Percentiles rank a stretch among this genome's conserved stretches.
Evolutionary conservation across 2,113 vertebrate genomes (phyloP).

Genomic region (Neoarius graeffei): DNA sequence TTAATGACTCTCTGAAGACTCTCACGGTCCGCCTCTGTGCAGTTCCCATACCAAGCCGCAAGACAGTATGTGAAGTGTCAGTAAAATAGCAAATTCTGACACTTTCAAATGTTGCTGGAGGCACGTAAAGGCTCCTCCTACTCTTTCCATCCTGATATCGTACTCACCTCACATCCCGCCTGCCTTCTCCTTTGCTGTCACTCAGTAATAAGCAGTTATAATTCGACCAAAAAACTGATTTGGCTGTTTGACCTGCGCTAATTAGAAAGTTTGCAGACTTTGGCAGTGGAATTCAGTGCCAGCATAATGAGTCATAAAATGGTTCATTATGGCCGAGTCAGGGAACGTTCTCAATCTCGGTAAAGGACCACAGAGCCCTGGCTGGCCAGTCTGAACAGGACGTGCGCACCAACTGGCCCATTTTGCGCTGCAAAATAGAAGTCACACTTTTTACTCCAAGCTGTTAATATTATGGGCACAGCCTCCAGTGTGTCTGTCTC

Average conservation of each 20-base stretch:
- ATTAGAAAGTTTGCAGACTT: conserved; percentile 80
- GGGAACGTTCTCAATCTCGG: conserved; percentile 76
- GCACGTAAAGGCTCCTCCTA: background rate
- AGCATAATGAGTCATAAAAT: conserved; percentile 81
- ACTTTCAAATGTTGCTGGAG: background rate
- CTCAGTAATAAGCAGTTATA: conserved; percentile 69
- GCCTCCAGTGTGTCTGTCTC: background rate
- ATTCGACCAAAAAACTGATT: conserved; percentile 72
- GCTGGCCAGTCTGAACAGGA: conserved; percentile 74
- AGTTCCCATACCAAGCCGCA: background rate
- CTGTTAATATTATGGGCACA: conserved; percentile 4
- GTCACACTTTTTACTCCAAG: conserved; percentile 39
- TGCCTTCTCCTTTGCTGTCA: conserved; percentile 60
- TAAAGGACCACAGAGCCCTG: conserved; percentile 72
- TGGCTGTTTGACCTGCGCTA: conserved; percentile 78
- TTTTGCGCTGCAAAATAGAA: conserved; percentile 71
- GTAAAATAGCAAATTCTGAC: background rate
- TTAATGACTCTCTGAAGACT: no score
- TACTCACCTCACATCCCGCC: conserved; percentile 53
- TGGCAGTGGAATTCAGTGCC: conserved; percentile 71
- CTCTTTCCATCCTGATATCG: conserved; percentile 3
- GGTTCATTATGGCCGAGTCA: conserved; percentile 74
- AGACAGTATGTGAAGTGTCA: background rate
- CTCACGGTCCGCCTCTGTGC: no score
- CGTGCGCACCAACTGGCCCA: conserved; percentile 60